A percentile compares a stretch with the other conserved stretches of the same genome.
Evolutionary conservation across 2,888 invertebrate species (phyloP).

Genomic region (Erannis defoliaria): DNA sequence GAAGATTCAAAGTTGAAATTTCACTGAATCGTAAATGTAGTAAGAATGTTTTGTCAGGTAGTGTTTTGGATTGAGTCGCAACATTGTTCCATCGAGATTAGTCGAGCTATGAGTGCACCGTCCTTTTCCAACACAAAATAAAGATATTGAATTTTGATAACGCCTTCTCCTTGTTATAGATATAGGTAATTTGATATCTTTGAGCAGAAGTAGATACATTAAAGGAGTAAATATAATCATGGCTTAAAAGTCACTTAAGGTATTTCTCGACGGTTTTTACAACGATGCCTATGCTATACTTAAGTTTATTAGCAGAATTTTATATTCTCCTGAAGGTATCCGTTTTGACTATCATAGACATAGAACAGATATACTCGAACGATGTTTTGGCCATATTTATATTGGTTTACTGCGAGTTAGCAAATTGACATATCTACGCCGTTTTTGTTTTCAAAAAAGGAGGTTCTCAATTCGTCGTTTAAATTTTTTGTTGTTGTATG

Average conservation of each 20-base stretch:
- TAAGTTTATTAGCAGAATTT: too few species aligned
- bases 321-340: too few species aligned
- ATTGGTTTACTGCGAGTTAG: too few species aligned
- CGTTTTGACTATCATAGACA: too few species aligned
- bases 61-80: conserved; percentile 75
- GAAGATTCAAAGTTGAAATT: conserved; percentile 45
- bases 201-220: not conserved
- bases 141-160: conserved; percentile 84
- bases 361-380: too few species aligned
- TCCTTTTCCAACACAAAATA: conserved; percentile 80
- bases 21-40: conserved; percentile 29
- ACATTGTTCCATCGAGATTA: conserved; percentile 82
- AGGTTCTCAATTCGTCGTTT: too few species aligned
- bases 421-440: too few species aligned
- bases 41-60: conserved; percentile 53
- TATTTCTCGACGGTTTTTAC: too few species aligned
- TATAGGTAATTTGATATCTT: conserved; percentile 58
- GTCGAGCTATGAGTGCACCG: conserved; percentile 70
- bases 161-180: conserved; percentile 61
- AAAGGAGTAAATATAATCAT: not conserved
- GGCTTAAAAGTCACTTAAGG: not conserved
- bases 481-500: too few species aligned
- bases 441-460: too few species aligned
- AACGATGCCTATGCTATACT: too few species aligned
- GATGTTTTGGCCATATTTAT: too few species aligned